Percentiles rank a stretch among this genome's conserved stretches.
Evolutionary conservation across 2,888 invertebrate genomes (phyloP).

Genomic region (Cactoblastis cactorum): DNA sequence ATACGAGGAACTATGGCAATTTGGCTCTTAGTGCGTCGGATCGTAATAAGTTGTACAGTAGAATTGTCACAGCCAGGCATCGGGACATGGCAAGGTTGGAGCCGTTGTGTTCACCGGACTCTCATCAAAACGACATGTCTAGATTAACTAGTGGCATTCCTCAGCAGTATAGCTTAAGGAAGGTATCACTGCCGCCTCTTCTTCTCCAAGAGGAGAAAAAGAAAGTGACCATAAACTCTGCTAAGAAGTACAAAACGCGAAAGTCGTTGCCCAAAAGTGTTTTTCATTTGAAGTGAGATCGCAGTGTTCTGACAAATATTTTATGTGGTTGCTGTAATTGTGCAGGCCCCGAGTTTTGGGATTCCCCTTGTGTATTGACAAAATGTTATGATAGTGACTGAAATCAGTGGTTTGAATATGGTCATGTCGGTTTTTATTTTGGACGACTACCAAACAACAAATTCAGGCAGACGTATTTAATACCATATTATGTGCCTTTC

Average conservation of each 20-base stretch:
- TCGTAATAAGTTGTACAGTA: slow-evolving; percentile 42
- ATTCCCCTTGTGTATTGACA: neutral
- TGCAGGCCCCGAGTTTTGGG: neutral
- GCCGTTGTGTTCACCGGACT: slow-evolving; percentile 57
- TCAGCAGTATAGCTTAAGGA: slow-evolving; percentile 52
- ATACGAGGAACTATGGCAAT: slow-evolving; percentile 52
- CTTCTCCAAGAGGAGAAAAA: slow-evolving; percentile 63
- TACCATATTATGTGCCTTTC: too few relatives aligned
- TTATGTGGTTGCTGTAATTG: neutral
- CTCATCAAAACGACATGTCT: slow-evolving; percentile 40
- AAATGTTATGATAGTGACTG: slow-evolving; percentile 15
- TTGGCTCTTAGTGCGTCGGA: slow-evolving; percentile 53
- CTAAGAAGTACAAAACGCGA: slow-evolving; percentile 47
- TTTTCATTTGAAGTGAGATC: slow-evolving; percentile 38
- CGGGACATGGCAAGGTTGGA: slow-evolving; percentile 57
- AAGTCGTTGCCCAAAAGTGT: slow-evolving; percentile 35
- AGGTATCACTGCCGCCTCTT: slow-evolving; percentile 69
- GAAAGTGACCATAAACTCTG: slow-evolving; percentile 48
- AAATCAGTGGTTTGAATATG: too few relatives aligned
- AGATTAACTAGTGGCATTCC: slow-evolving; percentile 38
- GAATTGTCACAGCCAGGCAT: slow-evolving; percentile 61
- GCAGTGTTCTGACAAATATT: neutral
- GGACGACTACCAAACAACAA: too few relatives aligned
- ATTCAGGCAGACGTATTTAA: too few relatives aligned
- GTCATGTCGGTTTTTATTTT: too few relatives aligned